Evolutionary conservation across 2,113 vertebrate genomes (phyloP), one percentile per base, ranked within the genome.

Genomic region (Charina bottae): DNA sequence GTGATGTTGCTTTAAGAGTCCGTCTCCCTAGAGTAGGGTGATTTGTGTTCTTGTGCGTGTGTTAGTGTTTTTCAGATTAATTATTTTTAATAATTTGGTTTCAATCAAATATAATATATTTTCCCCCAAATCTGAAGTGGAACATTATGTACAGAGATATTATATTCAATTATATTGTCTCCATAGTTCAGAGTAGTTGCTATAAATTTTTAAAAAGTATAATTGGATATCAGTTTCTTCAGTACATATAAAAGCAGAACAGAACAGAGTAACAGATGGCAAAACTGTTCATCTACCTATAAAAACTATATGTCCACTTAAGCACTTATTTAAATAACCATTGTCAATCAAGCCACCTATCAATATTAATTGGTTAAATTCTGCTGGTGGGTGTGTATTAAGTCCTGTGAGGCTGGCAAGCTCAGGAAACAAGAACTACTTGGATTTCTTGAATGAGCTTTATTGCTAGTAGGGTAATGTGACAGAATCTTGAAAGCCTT

Each of bases 181-280:
- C 28, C 7, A 90, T 42, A 72, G 26, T 0, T 89, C 15, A 85
- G 33, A 24, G 12, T 9, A 21, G 15, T 33, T 12, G 83, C 49
- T 49, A 49, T 72, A 72, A 72, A 33, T 91, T 94, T 90, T 72
- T 49, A 93, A 42, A 91, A 78, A 28, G 4, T 5, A 55, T 60
- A 56, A 68, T 89, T 94, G 90, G 91, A 0, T 0, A 90, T 4
- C 10, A 72, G 0, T 28, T 95, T 95, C 8, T 56, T 62, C 19
- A 49, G 24, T n/a, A 11, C 46, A 64, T 55, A 17, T 8, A 88
- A 64, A 88, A 8, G n/a, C 17, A 17, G 64, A 33, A 72, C 24
- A 55, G 42, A 33, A 59, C 37, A 37, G 0, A 33, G 12, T 88
- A 88, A 60, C 33, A 60, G 42, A 72, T 72, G n/a, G 17, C 13